Base-by-base conservation (phyloP, 2,113 vertebrate species). In the Notiomystis cincta region DNA sequence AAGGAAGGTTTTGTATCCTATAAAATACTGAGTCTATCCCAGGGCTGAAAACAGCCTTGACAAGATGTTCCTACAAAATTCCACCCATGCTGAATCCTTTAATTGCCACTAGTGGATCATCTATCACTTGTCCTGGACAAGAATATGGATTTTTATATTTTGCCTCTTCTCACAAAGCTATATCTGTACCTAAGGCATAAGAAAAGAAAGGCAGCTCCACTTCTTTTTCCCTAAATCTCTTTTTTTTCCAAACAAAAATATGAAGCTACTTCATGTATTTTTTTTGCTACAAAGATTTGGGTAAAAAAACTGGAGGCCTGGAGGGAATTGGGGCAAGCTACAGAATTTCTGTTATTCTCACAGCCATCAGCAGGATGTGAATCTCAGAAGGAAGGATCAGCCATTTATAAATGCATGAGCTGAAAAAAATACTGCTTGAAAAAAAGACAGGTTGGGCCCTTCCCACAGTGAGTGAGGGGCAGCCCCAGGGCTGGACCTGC, bases 381-480 rank as follows among this genome's bases (percentile, higher is more conserved):
- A 20, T 35, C 31, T 44, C 67, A 62, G 70, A 66, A 88, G 33
- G 67, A 91, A 93, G 60, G 0, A 1, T 12, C 44, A 23, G 16
- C 12, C 42, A 69, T 4, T 0, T 0, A 13, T 17, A 40, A 73
- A 65, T 14, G 9, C 44, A 44, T 1, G 15, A 83, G 15, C 44
- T 60, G 56, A 47, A 72, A 35, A 71, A 27, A 82, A 11, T 4
- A 2, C 1, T 14, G 28, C 4, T 82, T 76, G n/a, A n/a, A n/a
- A n/a, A n/a, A n/a, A n/a, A n/a, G n/a, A n/a, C 27, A 85, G 61
- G 10, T 65, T 57, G 67, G 47, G 8, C 28, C 18, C 42, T 53
- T 87, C 35, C 66, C 51, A 21, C 3, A 4, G 19, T 8, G 53
- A 20, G 45, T 38, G 38, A 71, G 20, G 40, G 40, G 35, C 48